Evolutionary conservation across 1,140 invertebrate genomes (phyloP).

Genomic region (Scylla paramamosain): DNA sequence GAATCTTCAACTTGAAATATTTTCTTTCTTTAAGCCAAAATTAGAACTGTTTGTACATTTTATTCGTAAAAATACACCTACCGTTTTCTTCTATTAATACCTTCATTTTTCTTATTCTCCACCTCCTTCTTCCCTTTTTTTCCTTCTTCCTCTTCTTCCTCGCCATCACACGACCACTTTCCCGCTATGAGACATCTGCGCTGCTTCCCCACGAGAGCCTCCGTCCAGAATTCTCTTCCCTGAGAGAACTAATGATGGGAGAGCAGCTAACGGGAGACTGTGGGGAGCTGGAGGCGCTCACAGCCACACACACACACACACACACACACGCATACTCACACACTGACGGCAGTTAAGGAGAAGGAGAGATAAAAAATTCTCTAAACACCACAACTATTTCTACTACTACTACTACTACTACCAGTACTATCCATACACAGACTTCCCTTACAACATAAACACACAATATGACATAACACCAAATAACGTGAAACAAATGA

Average conservation of each 20-base stretch:
- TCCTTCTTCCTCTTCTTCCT: neutral
- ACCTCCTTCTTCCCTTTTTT: neutral
- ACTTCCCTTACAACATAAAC: neutral
- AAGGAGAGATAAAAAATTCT: too few species aligned
- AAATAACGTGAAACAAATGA: neutral
- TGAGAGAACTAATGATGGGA: neutral
- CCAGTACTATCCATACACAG: neutral
- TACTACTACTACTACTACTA: constrained; percentile 11
- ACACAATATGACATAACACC: too few species aligned
- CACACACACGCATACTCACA: neutral
- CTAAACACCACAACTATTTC: too few species aligned
- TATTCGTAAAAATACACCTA: too few species aligned
- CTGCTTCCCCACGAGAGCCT: neutral
- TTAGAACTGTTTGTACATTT: too few species aligned
- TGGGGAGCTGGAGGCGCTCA: neutral
- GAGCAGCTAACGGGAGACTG: neutral
- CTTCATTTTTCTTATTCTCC: neutral
- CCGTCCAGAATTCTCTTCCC: neutral
- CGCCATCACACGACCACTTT: neutral
- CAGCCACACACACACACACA: too few species aligned
- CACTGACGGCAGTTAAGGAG: neutral
- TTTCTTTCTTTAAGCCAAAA: neutral
- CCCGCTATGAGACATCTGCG: neutral
- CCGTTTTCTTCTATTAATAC: neutral
- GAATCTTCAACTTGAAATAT: neutral